Percentiles rank a stretch among this genome's conserved stretches.
These are phyloP conservation scores for Pomatostomus ruficeps DNA, from an alignment of 2,113 vertebrate species.

Conservation along the genomic window DNA sequence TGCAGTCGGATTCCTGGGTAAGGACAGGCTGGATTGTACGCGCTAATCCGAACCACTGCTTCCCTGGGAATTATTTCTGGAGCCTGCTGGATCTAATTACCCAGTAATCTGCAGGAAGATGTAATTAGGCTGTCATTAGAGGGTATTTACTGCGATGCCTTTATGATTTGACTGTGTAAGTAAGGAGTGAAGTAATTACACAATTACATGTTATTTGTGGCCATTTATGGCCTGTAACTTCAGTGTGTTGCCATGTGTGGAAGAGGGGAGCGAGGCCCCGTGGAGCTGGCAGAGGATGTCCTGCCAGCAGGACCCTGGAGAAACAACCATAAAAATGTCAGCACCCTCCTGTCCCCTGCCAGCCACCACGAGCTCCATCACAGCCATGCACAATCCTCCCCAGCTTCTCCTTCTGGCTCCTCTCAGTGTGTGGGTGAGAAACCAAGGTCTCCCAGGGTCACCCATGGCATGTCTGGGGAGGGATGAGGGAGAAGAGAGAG, in stretches of 20 bases:
- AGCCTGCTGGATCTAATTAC: conserved; percentile 68
- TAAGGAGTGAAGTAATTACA: conserved; percentile 56
- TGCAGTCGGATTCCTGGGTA: background rate
- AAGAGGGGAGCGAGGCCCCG: background rate
- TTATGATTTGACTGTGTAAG: conserved; percentile 61
- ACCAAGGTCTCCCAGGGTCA: background rate
- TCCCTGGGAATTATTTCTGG: conserved; percentile 68
- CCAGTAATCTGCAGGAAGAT: conserved; percentile 66
- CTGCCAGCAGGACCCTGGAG: background rate
- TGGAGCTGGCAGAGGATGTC: background rate
- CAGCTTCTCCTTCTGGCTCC: background rate
- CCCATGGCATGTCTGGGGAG: background rate
- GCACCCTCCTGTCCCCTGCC: accelerated
- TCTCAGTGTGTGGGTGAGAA: background rate
- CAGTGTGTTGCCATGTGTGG: conserved; percentile 26
- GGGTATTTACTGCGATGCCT: conserved; percentile 59
- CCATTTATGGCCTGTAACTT: conserved; percentile 49
- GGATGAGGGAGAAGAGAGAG: background rate
- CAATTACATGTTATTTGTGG: conserved; percentile 56
- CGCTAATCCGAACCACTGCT: conserved; percentile 40
- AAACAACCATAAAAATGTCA: background rate
- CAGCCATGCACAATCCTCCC: accelerated
- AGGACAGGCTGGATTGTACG: conserved; percentile 7
- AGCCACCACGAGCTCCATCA: accelerated
- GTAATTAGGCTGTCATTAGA: conserved; percentile 69